These are phyloP conservation scores for Himalopsyche japonica DNA, from an alignment of 2,888 invertebrate genomes.

Conservation along the genomic window DNA sequence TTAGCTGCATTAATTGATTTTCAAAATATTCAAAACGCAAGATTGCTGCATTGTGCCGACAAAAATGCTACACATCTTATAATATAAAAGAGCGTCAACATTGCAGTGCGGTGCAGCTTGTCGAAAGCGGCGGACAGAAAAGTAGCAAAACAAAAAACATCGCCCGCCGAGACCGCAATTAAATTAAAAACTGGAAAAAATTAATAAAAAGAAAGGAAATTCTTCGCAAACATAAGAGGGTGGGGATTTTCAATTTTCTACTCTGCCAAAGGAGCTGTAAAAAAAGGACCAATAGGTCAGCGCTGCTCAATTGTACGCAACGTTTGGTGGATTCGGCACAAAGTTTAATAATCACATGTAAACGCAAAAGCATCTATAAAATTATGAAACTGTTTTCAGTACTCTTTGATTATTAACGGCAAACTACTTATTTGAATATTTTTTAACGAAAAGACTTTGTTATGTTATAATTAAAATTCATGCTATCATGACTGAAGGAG, in stretches of 20 bases:
- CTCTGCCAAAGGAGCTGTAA: not conserved
- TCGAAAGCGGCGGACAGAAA: not conserved
- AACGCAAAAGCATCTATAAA: too few relatives aligned
- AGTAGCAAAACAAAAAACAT: not conserved
- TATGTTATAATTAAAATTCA: too few relatives aligned
- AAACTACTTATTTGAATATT: too few relatives aligned
- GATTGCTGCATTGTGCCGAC: not conserved
- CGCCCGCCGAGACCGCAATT: slow-evolving; percentile 15
- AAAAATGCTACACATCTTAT: not conserved
- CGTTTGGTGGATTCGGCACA: too few relatives aligned
- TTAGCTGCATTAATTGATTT: not conserved
- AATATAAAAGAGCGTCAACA: not conserved
- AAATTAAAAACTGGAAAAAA: slow-evolving; percentile 23
- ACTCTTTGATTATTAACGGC: too few relatives aligned
- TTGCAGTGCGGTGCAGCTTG: not conserved
- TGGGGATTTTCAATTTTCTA: slow-evolving; percentile 24
- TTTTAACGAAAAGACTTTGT: too few relatives aligned
- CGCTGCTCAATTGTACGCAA: not conserved
- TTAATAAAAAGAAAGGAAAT: slow-evolving; percentile 3
- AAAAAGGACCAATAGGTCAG: not conserved
- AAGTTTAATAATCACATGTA: too few relatives aligned
- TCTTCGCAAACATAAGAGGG: slow-evolving; percentile 8
- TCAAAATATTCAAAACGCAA: not conserved
- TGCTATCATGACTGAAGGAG: too few relatives aligned
- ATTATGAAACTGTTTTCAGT: too few relatives aligned